Base-by-base conservation (phyloP, 2,888 invertebrate species). In the Tachystola acroxantha region DNA sequence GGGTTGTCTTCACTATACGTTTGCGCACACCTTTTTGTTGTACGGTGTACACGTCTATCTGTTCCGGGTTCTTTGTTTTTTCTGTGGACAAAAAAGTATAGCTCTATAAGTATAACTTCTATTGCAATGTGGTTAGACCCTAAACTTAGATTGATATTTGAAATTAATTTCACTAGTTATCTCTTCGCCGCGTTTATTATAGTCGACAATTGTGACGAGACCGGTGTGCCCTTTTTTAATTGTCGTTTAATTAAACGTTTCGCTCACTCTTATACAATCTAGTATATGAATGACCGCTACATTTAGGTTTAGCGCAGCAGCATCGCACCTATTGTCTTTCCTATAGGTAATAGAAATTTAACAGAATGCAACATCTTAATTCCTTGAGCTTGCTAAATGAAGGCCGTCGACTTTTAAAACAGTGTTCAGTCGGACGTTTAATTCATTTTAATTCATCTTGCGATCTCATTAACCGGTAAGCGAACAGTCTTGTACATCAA, bases 31-130 rank as follows among this genome's bases (percentile, higher is more conserved):
- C 89, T 71, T 86, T 87, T 63, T 88, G 86, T 65, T 84, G 84
- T 39, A 92, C 88, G 47, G 91, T 90, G 86, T 89, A 91, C 63
- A 92, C 89, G 56, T 90, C 90, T 81, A 92, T 88, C 80, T 91
- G 89, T 73, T 91, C 91, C 67, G 91, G 89, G 86, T 91, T 90
- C 81, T 92, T 91, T 82, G 91, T 92, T 85, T 92, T 92, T 84
- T 92, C 92, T 92, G 84, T 56, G 61, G 70, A 63, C 47, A 68
- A 65, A 56, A 46, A 31, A 44, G 16, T 43, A n/a, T n/a, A n/a
- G n/a, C n/a, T n/a, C n/a, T n/a, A n/a, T n/a, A n/a, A n/a, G n/a
- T n/a, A n/a, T n/a, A n/a, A n/a, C n/a, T n/a, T n/a, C n/a, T n/a
- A n/a, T n/a, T n/a, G n/a, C n/a, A n/a, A n/a, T n/a, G n/a, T n/a